Evolutionary conservation across 2,888 invertebrate genomes (phyloP).

Genomic region (Orgyia antiqua): DNA sequence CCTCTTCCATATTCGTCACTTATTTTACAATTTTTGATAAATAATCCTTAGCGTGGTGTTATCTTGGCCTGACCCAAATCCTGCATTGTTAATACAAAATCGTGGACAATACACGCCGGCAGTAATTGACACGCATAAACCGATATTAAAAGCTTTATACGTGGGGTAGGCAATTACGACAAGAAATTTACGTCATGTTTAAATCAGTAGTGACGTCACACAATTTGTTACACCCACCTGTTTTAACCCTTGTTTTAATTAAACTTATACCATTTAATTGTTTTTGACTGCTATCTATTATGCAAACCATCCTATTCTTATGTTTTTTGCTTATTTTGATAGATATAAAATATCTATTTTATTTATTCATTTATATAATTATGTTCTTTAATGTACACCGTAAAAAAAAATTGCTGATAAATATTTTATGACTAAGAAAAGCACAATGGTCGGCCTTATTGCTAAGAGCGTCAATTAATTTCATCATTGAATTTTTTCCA

Average conservation of each 20-base stretch:
- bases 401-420: no score
- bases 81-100: slow-evolving; percentile 22
- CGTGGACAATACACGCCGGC: slow-evolving; percentile 18
- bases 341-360: no score
- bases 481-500: no score
- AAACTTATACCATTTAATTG: slow-evolving; percentile 42
- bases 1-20: slow-evolving; percentile 6
- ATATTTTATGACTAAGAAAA: no score
- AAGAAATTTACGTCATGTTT: slow-evolving; percentile 32
- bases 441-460: no score
- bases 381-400: no score
- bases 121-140: slow-evolving; percentile 30
- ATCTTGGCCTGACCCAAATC: slow-evolving; percentile 26
- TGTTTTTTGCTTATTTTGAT: no score
- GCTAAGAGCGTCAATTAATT: no score
- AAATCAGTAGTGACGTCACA: slow-evolving; percentile 33
- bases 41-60: slow-evolving; percentile 17
- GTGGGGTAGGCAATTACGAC: slow-evolving; percentile 17
- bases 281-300: slow-evolving; percentile 31
- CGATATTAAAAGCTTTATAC: slow-evolving; percentile 30
- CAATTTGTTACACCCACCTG: slow-evolving; percentile 36
- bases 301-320: no score
- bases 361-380: no score
- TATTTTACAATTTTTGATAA: slow-evolving; percentile 16
- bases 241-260: slow-evolving; percentile 40